Conservation (phyloP, 1,140 invertebrate genomes). For the Acromyrmex charruanus region DNA sequence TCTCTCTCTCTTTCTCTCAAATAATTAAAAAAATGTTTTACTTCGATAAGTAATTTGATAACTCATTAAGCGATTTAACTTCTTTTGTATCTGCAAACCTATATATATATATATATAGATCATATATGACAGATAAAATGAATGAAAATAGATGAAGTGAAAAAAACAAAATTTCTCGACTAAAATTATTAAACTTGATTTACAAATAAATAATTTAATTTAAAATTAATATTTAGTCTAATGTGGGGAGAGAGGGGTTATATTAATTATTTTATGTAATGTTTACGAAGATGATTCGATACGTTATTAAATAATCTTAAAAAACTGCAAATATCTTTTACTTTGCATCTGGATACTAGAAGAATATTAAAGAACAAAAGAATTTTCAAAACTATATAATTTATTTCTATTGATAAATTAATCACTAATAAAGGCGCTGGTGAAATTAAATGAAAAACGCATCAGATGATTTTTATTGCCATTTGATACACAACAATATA, state of each 20-base stretch:
- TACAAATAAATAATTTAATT: constrained; percentile 4
- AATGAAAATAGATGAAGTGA: constrained; percentile 14
- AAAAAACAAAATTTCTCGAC: not conserved
- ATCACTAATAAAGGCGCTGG: constrained; percentile 56
- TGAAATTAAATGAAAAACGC: constrained; percentile 71
- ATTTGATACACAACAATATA: constrained; percentile 70
- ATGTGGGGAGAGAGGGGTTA: not conserved
- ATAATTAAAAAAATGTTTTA: not conserved
- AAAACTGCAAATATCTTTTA: not conserved
- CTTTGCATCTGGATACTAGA: not conserved
- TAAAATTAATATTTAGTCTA: not conserved
- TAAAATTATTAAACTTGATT: not conserved
- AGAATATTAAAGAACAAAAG: not conserved
- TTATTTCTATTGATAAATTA: constrained; percentile 13
- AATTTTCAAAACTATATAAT: not conserved
- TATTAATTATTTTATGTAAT: constrained; percentile 1
- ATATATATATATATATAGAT: too few species aligned
- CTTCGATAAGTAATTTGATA: not conserved
- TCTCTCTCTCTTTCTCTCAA: too few species aligned
- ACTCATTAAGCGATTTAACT: not conserved
- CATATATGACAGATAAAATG: not conserved
- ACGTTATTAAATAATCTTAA: not conserved
- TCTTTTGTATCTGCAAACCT: not conserved
- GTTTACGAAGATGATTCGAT: not conserved
- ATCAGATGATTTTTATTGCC: constrained; percentile 74